Percentiles rank a stretch among this genome's conserved stretches.
Evolutionary conservation across 2,888 invertebrate species (phyloP).

Genomic region (Pristionchus fissidentatus): DNA sequence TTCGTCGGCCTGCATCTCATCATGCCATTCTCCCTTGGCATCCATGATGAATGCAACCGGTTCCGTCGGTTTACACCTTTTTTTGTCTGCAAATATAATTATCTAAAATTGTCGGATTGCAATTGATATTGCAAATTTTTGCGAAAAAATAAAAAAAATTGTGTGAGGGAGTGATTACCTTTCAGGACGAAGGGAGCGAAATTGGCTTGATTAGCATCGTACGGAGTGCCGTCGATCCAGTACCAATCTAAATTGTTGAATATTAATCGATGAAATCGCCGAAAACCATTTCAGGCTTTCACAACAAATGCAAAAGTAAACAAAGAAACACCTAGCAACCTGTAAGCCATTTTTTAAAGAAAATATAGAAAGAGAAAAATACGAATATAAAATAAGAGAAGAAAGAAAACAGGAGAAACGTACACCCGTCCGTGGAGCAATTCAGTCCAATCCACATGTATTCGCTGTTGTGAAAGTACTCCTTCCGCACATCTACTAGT

Average conservation of each 20-base stretch:
- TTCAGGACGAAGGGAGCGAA: not conserved
- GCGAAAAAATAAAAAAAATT: not conserved
- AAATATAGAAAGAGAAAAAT: too few relatives aligned
- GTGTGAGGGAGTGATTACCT: not conserved
- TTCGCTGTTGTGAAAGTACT: not conserved
- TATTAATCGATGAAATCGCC: too few relatives aligned
- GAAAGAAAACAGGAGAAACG: too few relatives aligned
- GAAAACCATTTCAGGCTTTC: too few relatives aligned
- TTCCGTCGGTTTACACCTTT: not conserved
- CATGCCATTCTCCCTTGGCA: not conserved
- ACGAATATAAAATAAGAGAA: too few relatives aligned
- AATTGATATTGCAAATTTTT: not conserved
- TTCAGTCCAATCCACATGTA: not conserved
- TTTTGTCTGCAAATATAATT: not conserved
- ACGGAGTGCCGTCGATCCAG: constrained; percentile 29
- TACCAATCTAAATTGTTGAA: constrained; percentile 7
- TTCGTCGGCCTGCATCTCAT: not conserved
- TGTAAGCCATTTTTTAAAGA: too few relatives aligned
- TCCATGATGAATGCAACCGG: not conserved
- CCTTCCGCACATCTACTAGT: not conserved
- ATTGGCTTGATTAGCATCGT: not conserved
- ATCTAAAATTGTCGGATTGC: not conserved
- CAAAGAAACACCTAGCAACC: too few relatives aligned
- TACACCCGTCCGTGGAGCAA: not conserved
- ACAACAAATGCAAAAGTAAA: too few relatives aligned